Percentiles rank a stretch among this genome's conserved stretches.
Evolutionary conservation across 2,797 vertebrate species (phyloP).

Genomic region (Pseudomugil gertrudae): DNA sequence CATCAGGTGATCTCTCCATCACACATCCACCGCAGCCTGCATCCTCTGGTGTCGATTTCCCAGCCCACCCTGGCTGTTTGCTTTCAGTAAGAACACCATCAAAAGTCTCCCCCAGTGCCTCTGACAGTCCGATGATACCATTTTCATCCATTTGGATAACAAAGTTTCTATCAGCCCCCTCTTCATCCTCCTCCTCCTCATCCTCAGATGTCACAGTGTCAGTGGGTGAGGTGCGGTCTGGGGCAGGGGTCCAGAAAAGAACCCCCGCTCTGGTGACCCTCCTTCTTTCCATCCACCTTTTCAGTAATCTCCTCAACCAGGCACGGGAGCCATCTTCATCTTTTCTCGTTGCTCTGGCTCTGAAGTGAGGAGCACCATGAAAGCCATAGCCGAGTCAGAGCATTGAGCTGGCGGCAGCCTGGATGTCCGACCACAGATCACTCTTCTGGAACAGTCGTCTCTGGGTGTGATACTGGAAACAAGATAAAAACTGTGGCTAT

Average conservation of each 20-base stretch:
- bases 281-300: constrained; percentile 62
- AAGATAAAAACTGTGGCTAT: background rate
- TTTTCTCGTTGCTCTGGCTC: constrained; percentile 11
- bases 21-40: constrained; percentile 5
- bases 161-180: constrained; percentile 50
- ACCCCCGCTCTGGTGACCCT: constrained; percentile 53
- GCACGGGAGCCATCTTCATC: constrained; percentile 32
- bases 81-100: background rate
- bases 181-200: constrained; percentile 44
- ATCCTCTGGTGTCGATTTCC: constrained; percentile 22
- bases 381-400: constrained; percentile 23
- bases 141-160: constrained; percentile 78
- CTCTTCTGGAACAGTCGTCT: constrained; percentile 8
- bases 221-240: constrained; percentile 43
- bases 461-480: constrained; percentile 35
- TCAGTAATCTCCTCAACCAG: constrained; percentile 31
- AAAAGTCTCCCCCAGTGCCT: constrained; percentile 29
- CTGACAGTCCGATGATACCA: constrained; percentile 80
- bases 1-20: constrained; percentile 29
- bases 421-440: background rate
- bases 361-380: constrained; percentile 8
- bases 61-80: background rate
- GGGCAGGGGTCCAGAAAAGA: constrained; percentile 71
- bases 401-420: background rate
- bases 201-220: constrained; percentile 57